Conservation (phyloP, 2,797 vertebrate genomes). For the Neomorphus geoffroyi region DNA sequence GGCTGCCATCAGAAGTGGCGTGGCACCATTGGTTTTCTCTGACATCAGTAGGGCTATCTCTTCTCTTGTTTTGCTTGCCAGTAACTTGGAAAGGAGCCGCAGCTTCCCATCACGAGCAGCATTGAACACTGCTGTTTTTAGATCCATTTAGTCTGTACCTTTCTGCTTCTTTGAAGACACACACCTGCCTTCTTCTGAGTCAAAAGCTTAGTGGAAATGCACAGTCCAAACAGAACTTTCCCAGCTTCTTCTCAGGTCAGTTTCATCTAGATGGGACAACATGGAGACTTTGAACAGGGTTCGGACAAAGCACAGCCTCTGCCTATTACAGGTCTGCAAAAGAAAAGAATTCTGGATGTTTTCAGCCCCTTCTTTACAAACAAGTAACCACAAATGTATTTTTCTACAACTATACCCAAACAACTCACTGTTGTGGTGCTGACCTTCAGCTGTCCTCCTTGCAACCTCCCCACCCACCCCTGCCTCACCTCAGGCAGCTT, state of each 20-base stretch:
- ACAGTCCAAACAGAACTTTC: conserved; percentile 11
- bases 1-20: conserved; percentile 92
- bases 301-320: neutral
- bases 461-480: neutral
- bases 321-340: conserved; percentile 28
- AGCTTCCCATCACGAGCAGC: conserved; percentile 97
- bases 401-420: neutral
- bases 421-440: neutral
- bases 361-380: neutral
- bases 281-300: neutral
- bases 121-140: conserved; percentile 97
- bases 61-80: conserved; percentile 92
- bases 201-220: conserved; percentile 21
- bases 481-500: neutral
- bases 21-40: conserved; percentile 95
- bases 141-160: conserved; percentile 87
- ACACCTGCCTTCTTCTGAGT: conserved; percentile 25
- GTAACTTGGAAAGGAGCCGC: conserved; percentile 92
- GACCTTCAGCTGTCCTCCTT: neutral
- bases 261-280: neutral
- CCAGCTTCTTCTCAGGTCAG: neutral
- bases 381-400: neutral
- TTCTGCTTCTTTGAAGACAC: neutral
- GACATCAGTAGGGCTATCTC: conserved; percentile 91
- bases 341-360: neutral